These are phyloP conservation scores for Synanceia verrucosa DNA, from an alignment of 2,797 vertebrate genomes.

Conservation along the genomic window DNA sequence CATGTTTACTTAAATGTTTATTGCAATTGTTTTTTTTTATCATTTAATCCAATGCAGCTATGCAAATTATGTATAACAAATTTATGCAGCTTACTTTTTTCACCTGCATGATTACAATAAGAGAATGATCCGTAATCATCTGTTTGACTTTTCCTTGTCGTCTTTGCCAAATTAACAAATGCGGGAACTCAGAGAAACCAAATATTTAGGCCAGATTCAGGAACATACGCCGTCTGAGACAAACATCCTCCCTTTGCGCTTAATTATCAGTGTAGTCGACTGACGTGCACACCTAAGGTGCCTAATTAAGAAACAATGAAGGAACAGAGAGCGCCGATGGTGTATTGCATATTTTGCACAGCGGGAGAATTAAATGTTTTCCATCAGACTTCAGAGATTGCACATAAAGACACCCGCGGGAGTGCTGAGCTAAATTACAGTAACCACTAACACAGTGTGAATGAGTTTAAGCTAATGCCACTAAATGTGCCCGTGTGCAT, in stretches of 20 bases:
- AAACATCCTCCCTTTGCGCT: slow-evolving; percentile 60
- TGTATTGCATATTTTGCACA: slow-evolving; percentile 58
- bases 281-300: slow-evolving; percentile 56
- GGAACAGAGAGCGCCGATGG: slow-evolving; percentile 43
- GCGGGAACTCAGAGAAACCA: slow-evolving; percentile 5
- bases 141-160: slow-evolving; percentile 8
- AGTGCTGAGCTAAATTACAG: slow-evolving; percentile 54
- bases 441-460: slow-evolving; percentile 55
- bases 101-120: not conserved
- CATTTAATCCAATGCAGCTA: not conserved
- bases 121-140: not conserved
- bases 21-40: not conserved
- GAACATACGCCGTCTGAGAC: slow-evolving; percentile 48
- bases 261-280: slow-evolving; percentile 63
- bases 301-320: slow-evolving; percentile 69
- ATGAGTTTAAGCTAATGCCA: slow-evolving; percentile 56
- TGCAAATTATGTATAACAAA: not conserved
- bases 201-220: slow-evolving; percentile 46
- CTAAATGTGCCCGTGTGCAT: slow-evolving; percentile 21
- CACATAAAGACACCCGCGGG: slow-evolving; percentile 55
- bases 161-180: slow-evolving; percentile 28
- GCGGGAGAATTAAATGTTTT: slow-evolving; percentile 69
- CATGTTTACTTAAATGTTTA: not conserved
- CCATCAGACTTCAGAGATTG: slow-evolving; percentile 58
- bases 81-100: not conserved